Evolutionary conservation across 2,888 invertebrate species (phyloP).

Genomic region (Napeogenes sylphis): DNA sequence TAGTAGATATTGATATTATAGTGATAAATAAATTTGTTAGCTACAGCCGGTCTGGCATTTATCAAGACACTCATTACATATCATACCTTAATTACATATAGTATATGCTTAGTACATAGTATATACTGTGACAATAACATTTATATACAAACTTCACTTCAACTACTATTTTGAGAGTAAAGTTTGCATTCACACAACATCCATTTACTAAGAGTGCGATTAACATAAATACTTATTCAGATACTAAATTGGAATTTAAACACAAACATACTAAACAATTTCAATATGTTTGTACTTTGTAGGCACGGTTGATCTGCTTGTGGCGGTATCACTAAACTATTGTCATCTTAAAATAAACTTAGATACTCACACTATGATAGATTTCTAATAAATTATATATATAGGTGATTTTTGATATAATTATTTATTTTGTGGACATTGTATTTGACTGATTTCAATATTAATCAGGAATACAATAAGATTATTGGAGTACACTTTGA

Average conservation of each 20-base stretch:
- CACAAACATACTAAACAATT: conserved; percentile 14
- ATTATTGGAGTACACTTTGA: too few relatives aligned
- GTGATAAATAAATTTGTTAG: conserved; percentile 32
- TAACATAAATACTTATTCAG: not conserved
- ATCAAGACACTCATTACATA: conserved; percentile 54
- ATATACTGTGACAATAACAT: conserved; percentile 33
- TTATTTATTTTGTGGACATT: too few relatives aligned
- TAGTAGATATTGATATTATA: not conserved
- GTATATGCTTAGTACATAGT: conserved; percentile 18
- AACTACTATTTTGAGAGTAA: conserved; percentile 30
- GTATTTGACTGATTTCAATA: too few relatives aligned
- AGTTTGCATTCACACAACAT: conserved; percentile 45
- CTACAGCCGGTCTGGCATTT: conserved; percentile 53
- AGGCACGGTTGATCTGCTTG: conserved; percentile 50
- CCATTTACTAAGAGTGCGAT: conserved; percentile 31
- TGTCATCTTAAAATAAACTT: conserved; percentile 27
- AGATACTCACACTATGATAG: conserved; percentile 12
- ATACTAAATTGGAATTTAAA: not conserved
- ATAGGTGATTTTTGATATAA: too few relatives aligned
- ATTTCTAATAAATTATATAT: conserved; percentile 13
- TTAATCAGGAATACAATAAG: too few relatives aligned
- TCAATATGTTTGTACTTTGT: conserved; percentile 39
- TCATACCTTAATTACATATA: conserved; percentile 36
- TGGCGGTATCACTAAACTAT: conserved; percentile 28
- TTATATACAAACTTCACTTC: conserved; percentile 40